Evolutionary conservation across 2,888 invertebrate genomes (phyloP).

Genomic region (Lycaena phlaeas): DNA sequence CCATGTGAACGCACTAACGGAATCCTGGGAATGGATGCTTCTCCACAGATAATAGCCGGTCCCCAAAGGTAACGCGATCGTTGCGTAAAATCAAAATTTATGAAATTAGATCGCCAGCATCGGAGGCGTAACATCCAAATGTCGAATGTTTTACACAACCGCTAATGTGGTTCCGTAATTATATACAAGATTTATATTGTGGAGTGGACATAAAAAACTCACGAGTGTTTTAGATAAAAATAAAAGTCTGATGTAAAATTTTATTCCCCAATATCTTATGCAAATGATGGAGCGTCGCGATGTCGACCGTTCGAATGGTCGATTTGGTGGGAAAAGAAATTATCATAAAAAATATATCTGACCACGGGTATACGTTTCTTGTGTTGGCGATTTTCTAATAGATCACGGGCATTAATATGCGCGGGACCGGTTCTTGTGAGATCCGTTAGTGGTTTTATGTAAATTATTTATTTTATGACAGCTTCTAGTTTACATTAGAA

Average conservation of each 20-base stretch:
- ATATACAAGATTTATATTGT: conserved; percentile 6
- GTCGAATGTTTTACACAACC: not conserved
- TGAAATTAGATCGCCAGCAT: conserved; percentile 7
- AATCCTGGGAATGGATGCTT: conserved; percentile 50
- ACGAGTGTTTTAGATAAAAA: conserved; percentile 12
- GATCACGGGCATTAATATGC: conserved; percentile 65
- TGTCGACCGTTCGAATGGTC: conserved; percentile 29
- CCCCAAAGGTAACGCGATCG: conserved; percentile 52
- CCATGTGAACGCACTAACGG: conserved; percentile 58
- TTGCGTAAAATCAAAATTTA: not conserved
- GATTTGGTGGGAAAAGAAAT: conserved; percentile 43
- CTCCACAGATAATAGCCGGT: conserved; percentile 34
- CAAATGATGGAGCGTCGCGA: conserved; percentile 31
- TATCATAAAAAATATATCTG: conserved; percentile 43
- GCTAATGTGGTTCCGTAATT: conserved; percentile 9
- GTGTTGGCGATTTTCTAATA: conserved; percentile 66
- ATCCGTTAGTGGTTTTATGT: conserved; percentile 71
- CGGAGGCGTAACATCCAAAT: not conserved
- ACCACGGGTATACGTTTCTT: conserved; percentile 37
- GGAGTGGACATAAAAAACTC: conserved; percentile 8
- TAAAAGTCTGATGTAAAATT: conserved; percentile 25
- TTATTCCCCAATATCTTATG: conserved; percentile 33
- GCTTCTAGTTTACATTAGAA: conserved; percentile 63
- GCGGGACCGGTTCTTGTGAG: conserved; percentile 60
- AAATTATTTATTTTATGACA: conserved; percentile 62